Base-by-base conservation (phyloP, 2,113 vertebrate species). In the Syrmaticus mikado region DNA sequence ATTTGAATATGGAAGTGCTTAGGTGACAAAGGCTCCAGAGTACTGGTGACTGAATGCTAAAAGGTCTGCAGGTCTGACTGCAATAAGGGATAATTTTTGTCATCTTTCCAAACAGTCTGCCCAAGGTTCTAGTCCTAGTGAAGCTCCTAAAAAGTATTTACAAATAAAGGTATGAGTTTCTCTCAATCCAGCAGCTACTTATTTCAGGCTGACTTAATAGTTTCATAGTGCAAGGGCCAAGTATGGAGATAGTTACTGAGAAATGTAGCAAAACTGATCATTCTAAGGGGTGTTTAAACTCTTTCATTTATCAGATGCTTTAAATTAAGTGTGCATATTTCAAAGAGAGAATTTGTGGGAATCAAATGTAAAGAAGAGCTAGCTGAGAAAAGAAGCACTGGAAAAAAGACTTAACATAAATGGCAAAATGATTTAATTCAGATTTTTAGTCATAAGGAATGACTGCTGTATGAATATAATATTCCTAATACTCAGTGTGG, bases 401-500 rank as follows among this genome's bases (percentile, higher is more conserved):
- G 27, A 73, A 76, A 65, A 89, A 72, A 3, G 2, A n/a, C 10
- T 57, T 70, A 75, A 80, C 85, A 82, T 89, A 75, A 91, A 70
- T 80, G 74, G 30, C 28, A 88, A 85, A 89, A 50, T 24, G 14
- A n/a, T 30, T 71, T 82, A 46, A 75, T 61, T n/a, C 43, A 52
- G 18, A 45, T 43, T 94, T 94, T 89, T 87, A 94, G 90, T 95
- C 45, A 40, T 84, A 87, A 92, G 78, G 67, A 73, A 62, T 66
- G 89, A 38, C 30, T 19, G 62, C 57, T 93, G 50, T 6, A 30
- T 30, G 79, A 95, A 50, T 14, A 6, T 25, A 50, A 32, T 48
- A 4, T 76, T 45, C 80, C 85, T 82, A 68, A 80, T 73, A 87
- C 17, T 28, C 36, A 28, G 43, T 36, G n/a, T 41, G n/a, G 36